Evolutionary conservation across 1,140 invertebrate species (phyloP), one percentile per base, ranked within the genome.

Genomic region (Parapsyche elsis): DNA sequence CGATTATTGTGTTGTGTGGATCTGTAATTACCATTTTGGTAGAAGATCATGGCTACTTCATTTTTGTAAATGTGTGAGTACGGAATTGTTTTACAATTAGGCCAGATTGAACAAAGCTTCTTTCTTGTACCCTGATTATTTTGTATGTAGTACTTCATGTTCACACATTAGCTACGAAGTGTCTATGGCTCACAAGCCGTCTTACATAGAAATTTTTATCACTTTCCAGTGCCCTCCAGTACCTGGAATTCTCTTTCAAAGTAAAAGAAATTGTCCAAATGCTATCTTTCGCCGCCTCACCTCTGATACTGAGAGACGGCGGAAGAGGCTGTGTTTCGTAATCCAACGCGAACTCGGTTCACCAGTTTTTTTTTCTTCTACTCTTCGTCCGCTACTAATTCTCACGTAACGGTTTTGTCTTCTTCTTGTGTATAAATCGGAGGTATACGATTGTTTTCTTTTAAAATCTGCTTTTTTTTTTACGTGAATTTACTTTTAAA

Each of bases 1-100:
- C 67, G n/a, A 71, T 71, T 30, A 71, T 71, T 30, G 67, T 30
- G 30, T 26, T 26, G 67, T 24, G 9, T 61, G 19, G 9, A 21
- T 67, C 30, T 44, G 23, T 14, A 16, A 71, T 71, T 71, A 57
- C 53, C 53, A 57, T 71, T n/a, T 71, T n/a, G 67, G 67, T 71
- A 30, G 24, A 26, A 38, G 67, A 71, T 7, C 24, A 12, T 71
- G n/a, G 57, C 57, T 61, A 7, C 57, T 61, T 61, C 14, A 21
- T 19, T 61, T 61, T 61, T 16, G 5, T 16, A 2, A n/a, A n/a
- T n/a, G n/a, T n/a, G n/a, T n/a, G n/a, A n/a, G n/a, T n/a, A n/a
- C n/a, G n/a, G n/a, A n/a, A 61, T 19, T 38, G 30, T 38, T 38
- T 38, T 7, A 38, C 30, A 38, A 38, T 38, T 38, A 4, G 7